Percentiles rank a stretch among this genome's conserved stretches.
These are phyloP conservation scores for Eurosta solidaginis DNA, from an alignment of 1,140 invertebrate genomes.

Conservation along the genomic window DNA sequence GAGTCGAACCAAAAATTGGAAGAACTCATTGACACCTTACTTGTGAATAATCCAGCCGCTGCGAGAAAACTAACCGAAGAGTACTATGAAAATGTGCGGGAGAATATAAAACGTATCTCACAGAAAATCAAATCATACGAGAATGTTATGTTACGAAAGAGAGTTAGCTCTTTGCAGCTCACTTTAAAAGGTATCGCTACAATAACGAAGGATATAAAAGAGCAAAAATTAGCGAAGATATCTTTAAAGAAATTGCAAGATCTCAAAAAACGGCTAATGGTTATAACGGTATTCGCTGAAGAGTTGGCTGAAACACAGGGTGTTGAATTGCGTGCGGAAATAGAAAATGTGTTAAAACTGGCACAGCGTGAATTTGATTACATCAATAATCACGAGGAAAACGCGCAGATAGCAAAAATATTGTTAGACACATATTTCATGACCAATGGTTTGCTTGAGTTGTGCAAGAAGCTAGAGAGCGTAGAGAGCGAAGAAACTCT, in stretches of 20 bases:
- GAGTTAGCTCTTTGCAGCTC: not conserved
- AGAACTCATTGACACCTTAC: slow-evolving; percentile 41
- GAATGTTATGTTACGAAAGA: not conserved
- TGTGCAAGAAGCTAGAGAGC: not conserved
- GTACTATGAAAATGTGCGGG: slow-evolving; percentile 20
- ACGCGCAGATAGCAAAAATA: slow-evolving; percentile 20
- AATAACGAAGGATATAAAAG: slow-evolving; percentile 37
- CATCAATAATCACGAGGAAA: not conserved
- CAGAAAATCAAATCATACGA: slow-evolving; percentile 37
- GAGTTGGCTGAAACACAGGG: slow-evolving; percentile 30
- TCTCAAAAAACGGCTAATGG: slow-evolving; percentile 50
- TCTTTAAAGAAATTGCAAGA: slow-evolving; percentile 45
- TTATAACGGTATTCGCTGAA: slow-evolving; percentile 48
- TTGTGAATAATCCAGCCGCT: slow-evolving; percentile 38
- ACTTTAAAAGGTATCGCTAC: not conserved
- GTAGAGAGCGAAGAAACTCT: not conserved
- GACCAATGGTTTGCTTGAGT: not conserved
- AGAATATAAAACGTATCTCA: not conserved
- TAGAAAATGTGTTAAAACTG: not conserved
- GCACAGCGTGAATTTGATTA: not conserved
- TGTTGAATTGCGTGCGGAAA: not conserved
- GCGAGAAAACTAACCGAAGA: slow-evolving; percentile 37
- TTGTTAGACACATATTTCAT: slow-evolving; percentile 30
- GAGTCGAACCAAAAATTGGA: slow-evolving; percentile 37
- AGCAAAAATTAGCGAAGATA: slow-evolving; percentile 39